phyloP scores from a whole-genome alignment of 2,113 vertebrate genomes.

The Prinia subflava region DNA sequence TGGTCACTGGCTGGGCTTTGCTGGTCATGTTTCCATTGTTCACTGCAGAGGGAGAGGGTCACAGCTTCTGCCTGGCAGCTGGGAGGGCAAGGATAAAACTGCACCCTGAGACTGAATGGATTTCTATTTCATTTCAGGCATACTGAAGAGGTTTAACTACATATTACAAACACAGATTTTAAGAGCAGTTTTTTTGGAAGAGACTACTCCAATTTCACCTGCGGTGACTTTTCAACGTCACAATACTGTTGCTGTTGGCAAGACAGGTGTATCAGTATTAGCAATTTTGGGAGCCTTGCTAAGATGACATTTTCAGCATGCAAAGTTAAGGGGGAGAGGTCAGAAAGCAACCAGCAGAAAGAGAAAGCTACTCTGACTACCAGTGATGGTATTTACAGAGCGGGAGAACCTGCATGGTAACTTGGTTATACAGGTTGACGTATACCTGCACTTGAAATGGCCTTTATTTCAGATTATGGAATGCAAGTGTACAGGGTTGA shows the following conservation, averaged over 20 bases:
- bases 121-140: not conserved
- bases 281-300: not conserved
- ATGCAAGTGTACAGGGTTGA: not conserved
- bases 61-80: not conserved
- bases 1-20: accelerated
- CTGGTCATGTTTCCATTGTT: accelerated
- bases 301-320: not conserved
- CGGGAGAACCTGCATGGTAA: not conserved
- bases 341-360: not conserved
- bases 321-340: not conserved
- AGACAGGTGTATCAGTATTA: not conserved
- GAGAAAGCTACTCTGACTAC: not conserved
- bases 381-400: not conserved
- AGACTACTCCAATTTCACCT: not conserved
- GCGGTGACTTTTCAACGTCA: not conserved
- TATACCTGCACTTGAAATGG: not conserved
- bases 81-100: not conserved
- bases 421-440: not conserved
- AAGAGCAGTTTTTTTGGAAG: not conserved
- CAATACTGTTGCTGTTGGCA: not conserved
- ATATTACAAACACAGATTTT: not conserved
- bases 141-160: not conserved
- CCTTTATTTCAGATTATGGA: not conserved
- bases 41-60: not conserved
- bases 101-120: not conserved